These are phyloP conservation scores for Illadopsis cleaveri DNA, from an alignment of 2,113 vertebrate genomes.

Conservation along the genomic window DNA sequence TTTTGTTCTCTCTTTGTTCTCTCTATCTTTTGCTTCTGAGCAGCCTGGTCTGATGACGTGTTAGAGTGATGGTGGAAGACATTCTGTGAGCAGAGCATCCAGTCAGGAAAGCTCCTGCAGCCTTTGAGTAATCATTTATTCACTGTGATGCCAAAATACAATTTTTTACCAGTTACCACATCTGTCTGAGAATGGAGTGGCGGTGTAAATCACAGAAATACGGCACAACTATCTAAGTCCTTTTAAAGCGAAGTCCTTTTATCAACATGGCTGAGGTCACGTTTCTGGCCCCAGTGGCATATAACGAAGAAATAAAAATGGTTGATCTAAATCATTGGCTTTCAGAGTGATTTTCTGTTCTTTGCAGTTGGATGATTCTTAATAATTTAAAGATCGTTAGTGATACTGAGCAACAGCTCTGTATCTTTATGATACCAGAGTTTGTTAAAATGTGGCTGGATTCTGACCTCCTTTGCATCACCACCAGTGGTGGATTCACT, in stretches of 20 bases:
- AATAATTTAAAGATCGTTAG: neutral
- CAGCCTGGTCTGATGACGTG: neutral
- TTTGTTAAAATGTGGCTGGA: neutral
- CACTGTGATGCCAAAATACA: neutral
- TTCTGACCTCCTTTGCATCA: neutral
- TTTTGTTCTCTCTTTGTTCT: neutral
- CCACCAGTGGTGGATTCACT: neutral
- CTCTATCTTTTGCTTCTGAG: neutral
- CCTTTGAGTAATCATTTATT: neutral
- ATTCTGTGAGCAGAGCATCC: neutral
- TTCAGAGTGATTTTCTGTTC: neutral
- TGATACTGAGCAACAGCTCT: neutral
- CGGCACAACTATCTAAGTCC: neutral
- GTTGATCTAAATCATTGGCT: neutral
- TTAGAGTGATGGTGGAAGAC: neutral
- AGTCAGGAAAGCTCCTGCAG: neutral
- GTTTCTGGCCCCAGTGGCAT: neutral
- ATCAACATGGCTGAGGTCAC: neutral
- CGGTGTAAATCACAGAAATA: neutral
- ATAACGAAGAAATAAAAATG: neutral
- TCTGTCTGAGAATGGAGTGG: neutral
- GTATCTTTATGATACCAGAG: neutral
- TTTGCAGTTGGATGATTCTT: neutral
- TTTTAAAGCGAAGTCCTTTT: neutral
- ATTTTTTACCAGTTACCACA: neutral